phyloP scores from a whole-genome alignment of 2,113 vertebrate species.

The Microtus pennsylvanicus region DNA sequence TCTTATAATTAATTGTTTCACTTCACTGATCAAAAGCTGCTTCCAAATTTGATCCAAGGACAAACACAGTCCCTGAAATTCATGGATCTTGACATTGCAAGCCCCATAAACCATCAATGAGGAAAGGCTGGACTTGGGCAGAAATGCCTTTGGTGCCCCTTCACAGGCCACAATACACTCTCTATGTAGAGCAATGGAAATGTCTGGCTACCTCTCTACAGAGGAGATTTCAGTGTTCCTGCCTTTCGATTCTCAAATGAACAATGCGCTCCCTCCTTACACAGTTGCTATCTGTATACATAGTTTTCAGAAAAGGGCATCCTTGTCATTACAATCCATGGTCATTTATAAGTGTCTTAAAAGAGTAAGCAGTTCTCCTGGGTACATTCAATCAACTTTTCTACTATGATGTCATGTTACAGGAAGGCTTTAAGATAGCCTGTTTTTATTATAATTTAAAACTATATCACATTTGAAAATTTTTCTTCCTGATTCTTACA shows the following conservation, averaged over 20 bases:
- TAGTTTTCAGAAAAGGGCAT: constrained; percentile 31
- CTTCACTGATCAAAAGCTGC: constrained; percentile 83
- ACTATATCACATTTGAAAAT: neutral
- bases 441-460: neutral
- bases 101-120: constrained; percentile 88
- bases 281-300: constrained; percentile 52
- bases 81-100: constrained; percentile 86
- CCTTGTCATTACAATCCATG: constrained; percentile 55
- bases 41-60: constrained; percentile 83
- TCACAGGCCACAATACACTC: constrained; percentile 64
- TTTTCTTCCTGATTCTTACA: neutral
- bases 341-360: constrained; percentile 63
- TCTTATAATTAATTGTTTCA: constrained; percentile 86
- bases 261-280: constrained; percentile 63
- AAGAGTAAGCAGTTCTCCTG: neutral
- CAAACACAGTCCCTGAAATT: constrained; percentile 82
- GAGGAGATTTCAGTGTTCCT: constrained; percentile 21
- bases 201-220: neutral
- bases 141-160: constrained; percentile 77
- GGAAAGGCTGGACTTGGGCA: constrained; percentile 76
- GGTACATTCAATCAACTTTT: neutral
- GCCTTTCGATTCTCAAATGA: constrained; percentile 33
- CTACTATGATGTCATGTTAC: neutral
- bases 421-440: neutral
- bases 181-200: neutral